A percentile compares a stretch with the other conserved stretches of the same genome.
Evolutionary conservation across 2,113 vertebrate genomes (phyloP).

Genomic region (Triplophysa siluroides): DNA sequence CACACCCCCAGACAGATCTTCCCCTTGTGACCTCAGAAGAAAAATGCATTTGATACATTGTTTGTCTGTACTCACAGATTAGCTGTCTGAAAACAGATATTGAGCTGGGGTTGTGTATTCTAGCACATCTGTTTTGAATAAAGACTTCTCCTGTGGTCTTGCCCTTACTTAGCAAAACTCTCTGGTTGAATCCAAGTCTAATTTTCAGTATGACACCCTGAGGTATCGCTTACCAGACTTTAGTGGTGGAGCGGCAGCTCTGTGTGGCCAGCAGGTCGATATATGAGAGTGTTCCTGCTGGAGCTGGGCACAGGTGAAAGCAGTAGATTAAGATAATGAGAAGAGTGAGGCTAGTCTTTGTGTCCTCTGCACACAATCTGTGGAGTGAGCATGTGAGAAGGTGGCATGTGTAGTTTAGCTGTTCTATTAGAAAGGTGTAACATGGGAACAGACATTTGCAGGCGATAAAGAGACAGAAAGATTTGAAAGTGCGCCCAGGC

Average conservation of each 20-base stretch:
- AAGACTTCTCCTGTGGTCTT: slow-evolving; percentile 50
- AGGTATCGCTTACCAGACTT: slow-evolving; percentile 49
- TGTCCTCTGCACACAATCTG: slow-evolving; percentile 22
- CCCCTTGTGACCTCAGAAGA: slow-evolving; percentile 40
- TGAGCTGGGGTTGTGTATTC: slow-evolving; percentile 34
- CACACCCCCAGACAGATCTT: slow-evolving; percentile 21
- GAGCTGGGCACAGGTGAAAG: slow-evolving; percentile 48
- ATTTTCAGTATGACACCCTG: slow-evolving; percentile 56
- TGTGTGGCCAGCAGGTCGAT: slow-evolving; percentile 54
- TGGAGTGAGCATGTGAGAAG: slow-evolving; percentile 8
- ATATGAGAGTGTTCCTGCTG: slow-evolving; percentile 53
- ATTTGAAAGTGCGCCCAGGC: neutral
- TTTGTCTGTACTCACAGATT: slow-evolving; percentile 49
- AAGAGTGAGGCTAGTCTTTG: slow-evolving; percentile 23
- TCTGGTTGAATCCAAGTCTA: slow-evolving; percentile 48
- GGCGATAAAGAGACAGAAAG: slow-evolving; percentile 3
- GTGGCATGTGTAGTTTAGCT: slow-evolving; percentile 20
- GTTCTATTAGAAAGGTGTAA: slow-evolving; percentile 17
- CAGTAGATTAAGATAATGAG: slow-evolving; percentile 51
- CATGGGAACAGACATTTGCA: slow-evolving; percentile 20
- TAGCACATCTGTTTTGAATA: slow-evolving; percentile 55
- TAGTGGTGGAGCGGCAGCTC: slow-evolving; percentile 49
- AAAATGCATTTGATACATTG: slow-evolving; percentile 52
- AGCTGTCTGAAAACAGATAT: slow-evolving; percentile 54
- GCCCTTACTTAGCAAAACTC: slow-evolving; percentile 40